These are phyloP conservation scores for Rhadinocentrus ornatus DNA, from an alignment of 2,797 vertebrate genomes.

Conservation along the genomic window DNA sequence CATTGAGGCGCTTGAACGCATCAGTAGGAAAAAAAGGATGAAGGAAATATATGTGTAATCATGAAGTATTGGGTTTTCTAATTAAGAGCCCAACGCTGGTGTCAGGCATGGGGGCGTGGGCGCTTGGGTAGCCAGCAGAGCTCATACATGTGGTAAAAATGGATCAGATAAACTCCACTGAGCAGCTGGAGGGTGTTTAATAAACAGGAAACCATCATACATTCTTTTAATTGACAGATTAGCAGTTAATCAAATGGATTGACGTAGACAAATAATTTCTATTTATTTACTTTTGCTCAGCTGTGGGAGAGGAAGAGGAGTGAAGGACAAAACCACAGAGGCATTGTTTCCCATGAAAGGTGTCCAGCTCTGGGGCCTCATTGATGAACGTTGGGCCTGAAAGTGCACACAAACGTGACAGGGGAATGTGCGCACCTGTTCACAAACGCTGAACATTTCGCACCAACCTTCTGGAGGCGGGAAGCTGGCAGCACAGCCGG, in stretches of 20 bases:
- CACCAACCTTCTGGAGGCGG: too few species aligned
- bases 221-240: background rate
- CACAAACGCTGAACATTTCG: too few species aligned
- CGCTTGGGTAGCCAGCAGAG: slow-evolving; percentile 34
- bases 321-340: too few species aligned
- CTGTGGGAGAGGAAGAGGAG: too few species aligned
- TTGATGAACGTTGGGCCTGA: too few species aligned
- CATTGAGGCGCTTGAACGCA: slow-evolving; percentile 75
- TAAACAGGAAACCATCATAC: background rate
- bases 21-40: slow-evolving; percentile 73
- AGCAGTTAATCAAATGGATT: too few species aligned
- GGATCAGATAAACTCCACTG: slow-evolving; percentile 61
- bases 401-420: too few species aligned
- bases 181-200: background rate
- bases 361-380: too few species aligned
- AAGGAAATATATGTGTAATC: slow-evolving; percentile 90
- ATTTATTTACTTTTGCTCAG: too few species aligned
- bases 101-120: slow-evolving; percentile 82
- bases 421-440: too few species aligned
- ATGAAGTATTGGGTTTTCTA: slow-evolving; percentile 91
- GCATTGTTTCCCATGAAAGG: too few species aligned
- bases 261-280: background rate
- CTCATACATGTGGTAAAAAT: slow-evolving; percentile 71
- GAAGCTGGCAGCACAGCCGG: too few species aligned
- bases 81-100: slow-evolving; percentile 93